A percentile compares a stretch with the other conserved stretches of the same genome.
Evolutionary conservation across 2,797 vertebrate genomes (phyloP).

Genomic region (Coccyzus lansbergi): DNA sequence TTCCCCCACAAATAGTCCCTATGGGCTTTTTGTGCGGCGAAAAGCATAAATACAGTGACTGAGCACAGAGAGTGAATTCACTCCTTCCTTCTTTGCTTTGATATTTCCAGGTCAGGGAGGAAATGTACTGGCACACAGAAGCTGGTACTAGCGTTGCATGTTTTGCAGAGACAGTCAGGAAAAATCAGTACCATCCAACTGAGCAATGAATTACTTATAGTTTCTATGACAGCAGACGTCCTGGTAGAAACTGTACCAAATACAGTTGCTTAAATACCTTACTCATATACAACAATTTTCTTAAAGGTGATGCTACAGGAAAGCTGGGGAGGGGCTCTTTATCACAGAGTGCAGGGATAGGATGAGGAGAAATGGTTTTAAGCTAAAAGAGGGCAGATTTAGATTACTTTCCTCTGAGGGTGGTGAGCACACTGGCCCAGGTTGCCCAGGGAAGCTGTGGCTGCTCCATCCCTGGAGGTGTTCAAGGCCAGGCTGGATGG

Average conservation of each 20-base stretch:
- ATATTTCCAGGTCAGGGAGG: constrained; percentile 5
- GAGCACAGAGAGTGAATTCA: not conserved
- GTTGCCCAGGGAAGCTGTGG: too few species aligned
- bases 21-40: not conserved
- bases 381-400: too few species aligned
- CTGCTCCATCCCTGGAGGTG: too few species aligned
- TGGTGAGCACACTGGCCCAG: too few species aligned
- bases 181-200: not conserved
- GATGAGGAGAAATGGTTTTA: too few species aligned
- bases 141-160: not conserved
- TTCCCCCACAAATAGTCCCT: not conserved
- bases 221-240: not conserved
- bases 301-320: too few species aligned
- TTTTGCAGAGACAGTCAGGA: not conserved
- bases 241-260: not conserved
- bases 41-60: not conserved
- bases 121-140: not conserved
- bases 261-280: not conserved
- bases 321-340: too few species aligned
- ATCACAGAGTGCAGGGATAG: too few species aligned
- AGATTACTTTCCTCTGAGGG: too few species aligned
- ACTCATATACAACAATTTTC: not conserved
- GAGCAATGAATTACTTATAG: not conserved
- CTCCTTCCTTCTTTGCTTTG: not conserved
- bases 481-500: too few species aligned